Percentiles rank a stretch among this genome's conserved stretches.
Evolutionary conservation across 2,888 invertebrate genomes (phyloP).

Genomic region (Boloria selene): DNA sequence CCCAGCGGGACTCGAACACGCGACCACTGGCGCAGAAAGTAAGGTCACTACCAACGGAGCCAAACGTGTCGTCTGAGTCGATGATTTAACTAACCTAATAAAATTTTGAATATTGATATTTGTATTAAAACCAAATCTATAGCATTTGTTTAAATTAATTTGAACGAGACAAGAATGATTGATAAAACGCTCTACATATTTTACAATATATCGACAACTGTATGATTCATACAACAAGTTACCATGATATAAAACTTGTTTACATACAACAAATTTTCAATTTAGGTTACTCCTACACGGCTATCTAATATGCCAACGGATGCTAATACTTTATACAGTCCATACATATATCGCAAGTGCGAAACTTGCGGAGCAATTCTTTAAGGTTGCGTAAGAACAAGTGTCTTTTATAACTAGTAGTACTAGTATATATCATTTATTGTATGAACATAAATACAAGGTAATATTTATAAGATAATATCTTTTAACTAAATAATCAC

Average conservation of each 20-base stretch:
- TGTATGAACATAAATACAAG: too few species aligned
- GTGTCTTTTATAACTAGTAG: constrained; percentile 5
- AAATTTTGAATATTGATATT: too few species aligned
- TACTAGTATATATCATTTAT: too few species aligned
- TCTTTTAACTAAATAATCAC: too few species aligned
- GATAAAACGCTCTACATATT: not conserved
- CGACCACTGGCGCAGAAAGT: too few species aligned
- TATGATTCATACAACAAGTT: constrained; percentile 23
- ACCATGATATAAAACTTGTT: constrained; percentile 21
- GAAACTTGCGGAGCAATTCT: constrained; percentile 33
- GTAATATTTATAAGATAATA: too few species aligned
- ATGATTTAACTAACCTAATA: too few species aligned
- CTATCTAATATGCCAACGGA: constrained; percentile 49
- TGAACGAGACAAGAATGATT: not conserved
- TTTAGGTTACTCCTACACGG: constrained; percentile 59
- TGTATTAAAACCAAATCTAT: too few species aligned
- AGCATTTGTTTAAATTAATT: too few species aligned
- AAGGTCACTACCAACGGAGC: too few species aligned
- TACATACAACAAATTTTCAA: constrained; percentile 40
- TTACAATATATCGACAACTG: not conserved
- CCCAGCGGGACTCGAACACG: too few species aligned
- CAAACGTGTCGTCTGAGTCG: too few species aligned
- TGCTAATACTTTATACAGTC: constrained; percentile 56
- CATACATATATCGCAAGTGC: constrained; percentile 49
- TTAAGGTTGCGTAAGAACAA: constrained; percentile 28